Percentiles rank a stretch among this genome's conserved stretches.
These are phyloP conservation scores for Tiaroga cobitis DNA, from an alignment of 2,797 vertebrate genomes.

Conservation along the genomic window DNA sequence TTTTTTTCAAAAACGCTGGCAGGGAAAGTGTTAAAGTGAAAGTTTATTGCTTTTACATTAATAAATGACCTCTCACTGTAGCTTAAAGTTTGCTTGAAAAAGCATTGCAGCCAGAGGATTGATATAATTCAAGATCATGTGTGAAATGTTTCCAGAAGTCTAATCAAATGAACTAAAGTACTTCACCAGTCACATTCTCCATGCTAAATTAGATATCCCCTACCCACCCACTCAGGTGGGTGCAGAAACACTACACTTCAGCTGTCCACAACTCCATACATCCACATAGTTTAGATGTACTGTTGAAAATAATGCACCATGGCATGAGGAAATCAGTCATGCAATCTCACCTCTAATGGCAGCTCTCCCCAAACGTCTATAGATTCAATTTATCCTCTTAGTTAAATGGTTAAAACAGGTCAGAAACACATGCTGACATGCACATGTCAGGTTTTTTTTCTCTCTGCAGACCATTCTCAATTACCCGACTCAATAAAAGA, in stretches of 20 bases:
- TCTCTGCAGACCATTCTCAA: slow-evolving; percentile 20
- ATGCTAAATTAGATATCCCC: slow-evolving; percentile 36
- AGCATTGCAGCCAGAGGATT: neutral
- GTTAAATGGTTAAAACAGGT: slow-evolving; percentile 23
- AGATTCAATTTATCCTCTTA: slow-evolving; percentile 8
- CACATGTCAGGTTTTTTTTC: neutral
- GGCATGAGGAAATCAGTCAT: slow-evolving; percentile 28
- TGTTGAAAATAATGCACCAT: slow-evolving; percentile 37
- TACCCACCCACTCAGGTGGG: slow-evolving; percentile 23
- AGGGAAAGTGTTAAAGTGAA: neutral
- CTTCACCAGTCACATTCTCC: slow-evolving; percentile 34
- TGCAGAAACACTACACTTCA: slow-evolving; percentile 39
- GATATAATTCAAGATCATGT: slow-evolving; percentile 13
- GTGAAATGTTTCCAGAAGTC: slow-evolving; percentile 34
- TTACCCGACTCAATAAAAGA: slow-evolving; percentile 27
- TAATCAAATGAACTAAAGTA: slow-evolving; percentile 36
- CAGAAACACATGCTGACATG: slow-evolving; percentile 6
- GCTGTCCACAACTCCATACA: slow-evolving; percentile 15
- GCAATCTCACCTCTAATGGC: slow-evolving; percentile 26
- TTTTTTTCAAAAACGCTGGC: too few relatives aligned
- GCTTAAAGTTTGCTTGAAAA: neutral
- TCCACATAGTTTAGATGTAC: slow-evolving; percentile 21
- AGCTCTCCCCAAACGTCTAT: slow-evolving; percentile 7
- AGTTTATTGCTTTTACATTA: neutral
- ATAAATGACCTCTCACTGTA: neutral